These are phyloP conservation scores for Phocoena sinus DNA, from an alignment of 2,113 vertebrate genomes.

Conservation along the genomic window DNA sequence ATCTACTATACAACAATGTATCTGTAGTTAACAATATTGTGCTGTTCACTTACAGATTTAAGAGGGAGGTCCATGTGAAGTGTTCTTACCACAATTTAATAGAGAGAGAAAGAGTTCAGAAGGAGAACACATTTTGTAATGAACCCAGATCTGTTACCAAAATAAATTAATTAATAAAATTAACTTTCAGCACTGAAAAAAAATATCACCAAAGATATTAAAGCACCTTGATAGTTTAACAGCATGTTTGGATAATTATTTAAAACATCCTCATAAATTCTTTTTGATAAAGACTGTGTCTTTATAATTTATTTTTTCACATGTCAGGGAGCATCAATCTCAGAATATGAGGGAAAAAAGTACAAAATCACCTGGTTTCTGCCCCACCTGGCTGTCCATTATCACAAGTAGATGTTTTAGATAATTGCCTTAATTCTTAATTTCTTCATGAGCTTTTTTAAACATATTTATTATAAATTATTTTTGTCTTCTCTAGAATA, in stretches of 20 bases:
- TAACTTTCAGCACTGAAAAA: neutral
- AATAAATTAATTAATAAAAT: neutral
- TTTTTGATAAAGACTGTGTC: neutral
- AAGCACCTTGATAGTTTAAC: neutral
- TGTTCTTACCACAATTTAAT: neutral
- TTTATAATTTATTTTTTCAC: neutral
- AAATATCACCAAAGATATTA: neutral
- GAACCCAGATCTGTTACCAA: neutral
- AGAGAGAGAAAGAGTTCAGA: neutral
- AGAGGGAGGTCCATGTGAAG: neutral
- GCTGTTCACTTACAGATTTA: neutral
- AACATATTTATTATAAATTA: neutral
- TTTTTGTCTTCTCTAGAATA: neutral
- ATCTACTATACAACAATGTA: neutral
- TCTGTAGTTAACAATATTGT: neutral
- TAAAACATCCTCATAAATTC: neutral
- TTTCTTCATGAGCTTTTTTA: neutral
- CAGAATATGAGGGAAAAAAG: neutral
- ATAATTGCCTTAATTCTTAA: neutral
- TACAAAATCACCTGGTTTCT: neutral
- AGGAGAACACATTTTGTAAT: neutral
- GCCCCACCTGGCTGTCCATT: neutral
- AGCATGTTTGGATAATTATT: neutral
- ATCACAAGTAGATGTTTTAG: neutral
- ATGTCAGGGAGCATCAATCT: neutral